These are phyloP conservation scores for Sander vitreus DNA, from an alignment of 2,113 vertebrate species.

Conservation along the genomic window DNA sequence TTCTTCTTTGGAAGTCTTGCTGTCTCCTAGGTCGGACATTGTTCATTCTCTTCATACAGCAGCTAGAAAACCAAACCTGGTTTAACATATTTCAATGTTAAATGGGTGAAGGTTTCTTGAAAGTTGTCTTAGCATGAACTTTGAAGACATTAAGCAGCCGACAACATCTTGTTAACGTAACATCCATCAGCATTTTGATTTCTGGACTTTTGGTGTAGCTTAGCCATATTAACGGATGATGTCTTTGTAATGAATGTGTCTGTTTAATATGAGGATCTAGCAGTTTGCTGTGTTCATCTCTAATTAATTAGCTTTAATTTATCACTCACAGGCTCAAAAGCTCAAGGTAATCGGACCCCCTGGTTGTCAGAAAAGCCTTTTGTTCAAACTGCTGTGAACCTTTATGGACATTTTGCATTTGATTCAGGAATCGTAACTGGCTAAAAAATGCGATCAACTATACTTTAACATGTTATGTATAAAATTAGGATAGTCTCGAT, in stretches of 20 bases:
- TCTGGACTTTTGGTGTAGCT: neutral
- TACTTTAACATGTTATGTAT: neutral
- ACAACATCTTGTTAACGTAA: neutral
- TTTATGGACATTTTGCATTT: neutral
- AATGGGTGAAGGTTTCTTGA: neutral
- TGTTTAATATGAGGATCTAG: neutral
- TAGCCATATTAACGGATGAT: neutral
- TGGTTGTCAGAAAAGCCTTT: neutral
- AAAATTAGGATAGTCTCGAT: neutral
- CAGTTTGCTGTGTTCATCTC: neutral
- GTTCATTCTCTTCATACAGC: neutral
- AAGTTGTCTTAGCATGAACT: neutral
- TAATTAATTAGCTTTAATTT: neutral
- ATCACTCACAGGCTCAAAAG: neutral
- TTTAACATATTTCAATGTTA: neutral
- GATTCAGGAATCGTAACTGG: neutral
- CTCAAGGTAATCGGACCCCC: neutral
- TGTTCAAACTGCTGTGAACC: neutral
- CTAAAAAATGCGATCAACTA: neutral
- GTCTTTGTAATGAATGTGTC: neutral
- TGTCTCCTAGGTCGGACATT: slow-evolving; percentile 10
- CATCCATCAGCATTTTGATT: neutral
- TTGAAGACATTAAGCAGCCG: neutral
- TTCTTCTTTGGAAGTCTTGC: slow-evolving; percentile 14
- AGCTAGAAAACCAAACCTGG: neutral